These are phyloP conservation scores for Drosophila sulfurigaster DNA, from an alignment of 1,140 invertebrate genomes.

Conservation along the genomic window DNA sequence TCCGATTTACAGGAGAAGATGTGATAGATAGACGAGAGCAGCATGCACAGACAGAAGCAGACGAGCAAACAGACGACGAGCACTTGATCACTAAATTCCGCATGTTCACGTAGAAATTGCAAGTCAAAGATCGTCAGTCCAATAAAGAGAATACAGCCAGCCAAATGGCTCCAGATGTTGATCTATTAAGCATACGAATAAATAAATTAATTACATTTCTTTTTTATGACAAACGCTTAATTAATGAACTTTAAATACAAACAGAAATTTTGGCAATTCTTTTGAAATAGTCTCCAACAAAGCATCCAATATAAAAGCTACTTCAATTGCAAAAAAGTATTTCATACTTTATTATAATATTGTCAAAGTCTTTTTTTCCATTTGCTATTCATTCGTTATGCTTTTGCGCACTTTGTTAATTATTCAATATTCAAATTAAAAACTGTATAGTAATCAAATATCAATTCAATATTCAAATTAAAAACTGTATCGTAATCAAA, in stretches of 20 bases:
- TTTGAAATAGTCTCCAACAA: too few relatives aligned
- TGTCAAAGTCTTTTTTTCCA: too few relatives aligned
- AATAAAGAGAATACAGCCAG: slow-evolving; percentile 95
- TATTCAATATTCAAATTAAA: too few relatives aligned
- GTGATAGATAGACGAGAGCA: slow-evolving; percentile 96
- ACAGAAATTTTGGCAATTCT: too few relatives aligned
- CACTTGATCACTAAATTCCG: slow-evolving; percentile 92
- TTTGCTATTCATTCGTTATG: too few relatives aligned
- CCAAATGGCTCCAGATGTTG: slow-evolving; percentile 98
- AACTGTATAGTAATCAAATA: too few relatives aligned
- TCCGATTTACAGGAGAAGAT: slow-evolving; percentile 97
- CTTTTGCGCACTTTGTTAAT: too few relatives aligned
- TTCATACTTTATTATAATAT: neutral
- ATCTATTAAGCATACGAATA: slow-evolving; percentile 85
- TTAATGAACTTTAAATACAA: too few relatives aligned
- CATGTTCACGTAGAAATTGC: slow-evolving; percentile 91
- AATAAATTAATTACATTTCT: neutral
- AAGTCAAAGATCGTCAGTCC: slow-evolving; percentile 94
- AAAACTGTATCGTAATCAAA: too few relatives aligned
- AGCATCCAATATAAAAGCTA: too few relatives aligned
- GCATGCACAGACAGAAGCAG: slow-evolving; percentile 97
- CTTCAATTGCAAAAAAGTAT: neutral
- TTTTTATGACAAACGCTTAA: too few relatives aligned
- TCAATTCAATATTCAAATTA: too few relatives aligned
- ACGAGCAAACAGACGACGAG: slow-evolving; percentile 92